Conservation (phyloP, 64 coral and sea anemone genomes). For the Pocillopora verrucosa region DNA sequence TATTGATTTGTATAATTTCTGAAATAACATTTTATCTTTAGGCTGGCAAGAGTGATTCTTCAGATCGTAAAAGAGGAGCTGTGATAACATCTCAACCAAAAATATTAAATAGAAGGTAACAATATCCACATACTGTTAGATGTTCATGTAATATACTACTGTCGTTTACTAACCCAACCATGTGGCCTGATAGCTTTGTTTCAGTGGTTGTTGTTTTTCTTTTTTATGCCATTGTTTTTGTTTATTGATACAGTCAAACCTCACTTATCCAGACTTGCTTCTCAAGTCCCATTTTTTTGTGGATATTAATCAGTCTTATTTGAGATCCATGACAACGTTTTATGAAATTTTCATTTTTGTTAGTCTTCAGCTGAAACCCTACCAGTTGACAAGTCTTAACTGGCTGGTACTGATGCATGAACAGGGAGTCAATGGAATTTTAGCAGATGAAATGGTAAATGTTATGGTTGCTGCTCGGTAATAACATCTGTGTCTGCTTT, state of each 20-base stretch:
- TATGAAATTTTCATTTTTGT: background rate
- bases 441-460: slow-evolving; percentile 96
- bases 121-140: background rate
- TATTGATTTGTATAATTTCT: too few relatives aligned
- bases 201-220: too few relatives aligned
- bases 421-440: slow-evolving; percentile 77
- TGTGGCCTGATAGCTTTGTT: too few relatives aligned
- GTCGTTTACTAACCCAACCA: too few relatives aligned
- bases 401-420: slow-evolving; percentile 93
- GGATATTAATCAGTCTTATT: too few relatives aligned
- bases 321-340: too few relatives aligned
- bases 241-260: too few relatives aligned
- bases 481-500: too few relatives aligned
- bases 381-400: slow-evolving; percentile 89
- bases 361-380: slow-evolving; percentile 85
- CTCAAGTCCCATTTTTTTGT: too few relatives aligned
- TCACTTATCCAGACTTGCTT: too few relatives aligned
- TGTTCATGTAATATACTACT: background rate
- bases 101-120: slow-evolving; percentile 15
- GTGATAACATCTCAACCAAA: slow-evolving; percentile 23
- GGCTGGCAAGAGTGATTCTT: background rate
- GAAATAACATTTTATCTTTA: background rate
- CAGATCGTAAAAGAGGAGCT: slow-evolving; percentile 2
- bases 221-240: too few relatives aligned
- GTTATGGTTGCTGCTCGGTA: too few relatives aligned